phyloP scores from a whole-genome alignment of 2,113 vertebrate genomes.

The Himantopus leucocephalus region DNA sequence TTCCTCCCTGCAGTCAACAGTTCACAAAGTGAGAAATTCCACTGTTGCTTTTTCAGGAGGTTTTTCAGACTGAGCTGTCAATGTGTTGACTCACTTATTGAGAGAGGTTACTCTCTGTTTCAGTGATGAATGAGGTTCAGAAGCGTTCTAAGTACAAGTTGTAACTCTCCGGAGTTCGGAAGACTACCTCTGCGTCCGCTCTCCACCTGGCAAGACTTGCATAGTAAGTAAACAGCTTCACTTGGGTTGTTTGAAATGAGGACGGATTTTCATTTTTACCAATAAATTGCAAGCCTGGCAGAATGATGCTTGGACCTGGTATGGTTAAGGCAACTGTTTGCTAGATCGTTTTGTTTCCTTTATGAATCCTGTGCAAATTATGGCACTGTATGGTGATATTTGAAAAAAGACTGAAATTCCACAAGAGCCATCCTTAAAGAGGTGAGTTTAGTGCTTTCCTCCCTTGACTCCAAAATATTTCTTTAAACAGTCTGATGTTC shows the following conservation, averaged over 20 bases:
- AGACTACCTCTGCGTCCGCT: not conserved
- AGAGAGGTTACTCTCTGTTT: not conserved
- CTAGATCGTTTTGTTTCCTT: not conserved
- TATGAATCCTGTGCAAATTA: fast-evolving
- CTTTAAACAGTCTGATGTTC: no score
- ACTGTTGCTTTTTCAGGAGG: not conserved
- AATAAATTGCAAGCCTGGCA: not conserved
- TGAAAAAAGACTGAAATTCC: not conserved
- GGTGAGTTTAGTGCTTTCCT: not conserved
- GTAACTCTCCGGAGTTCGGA: not conserved
- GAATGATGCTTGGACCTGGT: not conserved
- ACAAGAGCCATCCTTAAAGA: not conserved
- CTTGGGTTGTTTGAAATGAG: not conserved
- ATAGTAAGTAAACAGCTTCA: not conserved
- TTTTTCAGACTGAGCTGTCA: not conserved
- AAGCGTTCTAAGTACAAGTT: not conserved
- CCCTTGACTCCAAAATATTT: no score
- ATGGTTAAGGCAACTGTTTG: not conserved
- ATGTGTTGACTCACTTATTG: not conserved
- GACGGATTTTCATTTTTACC: not conserved
- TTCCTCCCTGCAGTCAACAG: not conserved
- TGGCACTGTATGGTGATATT: not conserved
- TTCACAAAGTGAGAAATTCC: not conserved
- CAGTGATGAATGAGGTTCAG: not conserved
- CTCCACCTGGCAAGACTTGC: not conserved